Base-by-base conservation (phyloP, 2,113 vertebrate genomes). In the Odontesthes bonariensis region DNA sequence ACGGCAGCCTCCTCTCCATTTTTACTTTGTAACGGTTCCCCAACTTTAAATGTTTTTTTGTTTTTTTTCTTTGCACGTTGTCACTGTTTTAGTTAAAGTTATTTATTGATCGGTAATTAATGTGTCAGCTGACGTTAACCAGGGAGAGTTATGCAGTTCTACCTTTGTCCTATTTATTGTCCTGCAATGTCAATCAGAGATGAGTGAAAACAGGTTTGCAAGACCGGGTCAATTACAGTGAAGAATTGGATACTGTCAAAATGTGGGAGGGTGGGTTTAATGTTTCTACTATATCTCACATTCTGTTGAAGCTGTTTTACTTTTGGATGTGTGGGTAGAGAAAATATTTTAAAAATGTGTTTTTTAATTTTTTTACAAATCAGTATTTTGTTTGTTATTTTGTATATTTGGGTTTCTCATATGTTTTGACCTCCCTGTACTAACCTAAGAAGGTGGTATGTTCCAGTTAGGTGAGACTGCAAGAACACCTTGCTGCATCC, bases 201-300 rank as follows among this genome's bases (percentile, higher is more conserved):
- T 1, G 55, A 71, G 33, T 71, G 70, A 23, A 52, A 67, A 40
- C 56, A 61, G 58, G n/a, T 52, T 49, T 47, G 44, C 27, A 12
- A 57, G 53, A 20, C 60, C 8, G 33, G 19, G 19, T 59, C 44
- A 10, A 19, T 6, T 42, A 19, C 54, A 33, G 61, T 33, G 40
- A 23, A 32, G 33, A 51, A 19, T 8, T n/a, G 54, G 33, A 51
- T 46, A 42, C 47, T 57, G 66, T 63, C 22, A 33, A 3, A 6
- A 44, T 57, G 54, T 51, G 8, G 19, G 55, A 57, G 32, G 32
- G 10, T 51, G 38, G 23, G 44, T 42, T 49, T n/a, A 1, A 19
- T 17, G 3, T 27, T 49, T 20, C 7, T 56, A 20, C 49, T 55
- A 69, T 27, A 55, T 22, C 33, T 8, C 14, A 6, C 32, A n/a